Percentiles rank a stretch among this genome's conserved stretches.
Conservation (phyloP, 2,113 vertebrate species). For the Saimiri boliviensis region DNA sequence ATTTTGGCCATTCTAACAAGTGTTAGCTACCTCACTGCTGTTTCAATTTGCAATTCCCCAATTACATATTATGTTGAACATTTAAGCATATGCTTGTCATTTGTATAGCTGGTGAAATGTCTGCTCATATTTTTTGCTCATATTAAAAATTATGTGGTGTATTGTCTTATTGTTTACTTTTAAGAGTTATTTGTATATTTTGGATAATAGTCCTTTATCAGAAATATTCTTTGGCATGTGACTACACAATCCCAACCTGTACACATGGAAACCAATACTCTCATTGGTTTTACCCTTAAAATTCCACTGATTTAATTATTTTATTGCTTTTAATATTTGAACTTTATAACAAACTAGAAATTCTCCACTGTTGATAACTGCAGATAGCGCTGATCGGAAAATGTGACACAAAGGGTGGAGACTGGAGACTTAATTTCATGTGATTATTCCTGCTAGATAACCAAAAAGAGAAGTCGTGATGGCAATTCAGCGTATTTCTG, state of each 20-base stretch:
- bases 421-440: not conserved
- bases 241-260: not conserved
- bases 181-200: not conserved
- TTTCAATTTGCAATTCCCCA: not conserved
- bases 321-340: not conserved
- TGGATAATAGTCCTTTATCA: not conserved
- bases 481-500: not conserved
- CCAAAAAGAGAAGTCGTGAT: not conserved
- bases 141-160: not conserved
- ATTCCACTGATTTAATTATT: not conserved
- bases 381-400: not conserved
- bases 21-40: not conserved
- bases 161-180: not conserved
- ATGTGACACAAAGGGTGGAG: not conserved
- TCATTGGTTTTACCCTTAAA: not conserved
- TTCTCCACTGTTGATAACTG: not conserved
- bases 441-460: not conserved
- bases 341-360: not conserved
- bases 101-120: not conserved
- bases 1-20: not conserved
- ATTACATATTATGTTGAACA: not conserved
- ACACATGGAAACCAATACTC: not conserved
- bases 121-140: not conserved
- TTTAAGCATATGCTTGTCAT: not conserved
- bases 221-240: not conserved